Evolutionary conservation across 2,113 vertebrate species (phyloP).

Genomic region (Formicarius rufipectus): DNA sequence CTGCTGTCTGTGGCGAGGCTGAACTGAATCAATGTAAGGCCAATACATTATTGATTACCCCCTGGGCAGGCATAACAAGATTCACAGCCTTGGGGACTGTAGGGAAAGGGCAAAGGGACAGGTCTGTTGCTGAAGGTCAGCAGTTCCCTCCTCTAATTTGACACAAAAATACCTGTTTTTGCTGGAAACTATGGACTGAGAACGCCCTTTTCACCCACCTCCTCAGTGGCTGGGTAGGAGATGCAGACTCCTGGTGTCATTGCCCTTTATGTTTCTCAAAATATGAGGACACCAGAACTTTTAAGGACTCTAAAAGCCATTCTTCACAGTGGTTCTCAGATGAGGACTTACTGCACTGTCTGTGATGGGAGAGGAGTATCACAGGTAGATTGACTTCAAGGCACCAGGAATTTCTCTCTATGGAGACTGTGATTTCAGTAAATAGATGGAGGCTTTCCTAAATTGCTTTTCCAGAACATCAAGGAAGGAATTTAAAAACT

Average conservation of each 20-base stretch:
- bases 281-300: background rate
- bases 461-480: slow-evolving; percentile 23
- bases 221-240: background rate
- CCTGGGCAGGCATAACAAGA: background rate
- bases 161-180: background rate
- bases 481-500: background rate
- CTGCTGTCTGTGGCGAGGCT: background rate
- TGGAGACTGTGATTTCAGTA: background rate
- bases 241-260: background rate
- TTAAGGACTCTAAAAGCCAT: background rate
- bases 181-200: background rate
- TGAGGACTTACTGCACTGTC: background rate
- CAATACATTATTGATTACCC: background rate
- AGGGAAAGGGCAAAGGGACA: background rate
- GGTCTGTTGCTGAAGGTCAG: background rate
- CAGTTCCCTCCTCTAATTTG: background rate
- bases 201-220: background rate
- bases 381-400: background rate
- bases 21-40: background rate
- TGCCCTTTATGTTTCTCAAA: background rate
- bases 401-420: background rate
- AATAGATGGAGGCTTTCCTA: background rate
- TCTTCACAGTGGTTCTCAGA: background rate
- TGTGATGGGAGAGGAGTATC: background rate
- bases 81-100: background rate